phyloP scores from a whole-genome alignment of 2,888 invertebrate species.

The Caenorhabditis imperialis region DNA sequence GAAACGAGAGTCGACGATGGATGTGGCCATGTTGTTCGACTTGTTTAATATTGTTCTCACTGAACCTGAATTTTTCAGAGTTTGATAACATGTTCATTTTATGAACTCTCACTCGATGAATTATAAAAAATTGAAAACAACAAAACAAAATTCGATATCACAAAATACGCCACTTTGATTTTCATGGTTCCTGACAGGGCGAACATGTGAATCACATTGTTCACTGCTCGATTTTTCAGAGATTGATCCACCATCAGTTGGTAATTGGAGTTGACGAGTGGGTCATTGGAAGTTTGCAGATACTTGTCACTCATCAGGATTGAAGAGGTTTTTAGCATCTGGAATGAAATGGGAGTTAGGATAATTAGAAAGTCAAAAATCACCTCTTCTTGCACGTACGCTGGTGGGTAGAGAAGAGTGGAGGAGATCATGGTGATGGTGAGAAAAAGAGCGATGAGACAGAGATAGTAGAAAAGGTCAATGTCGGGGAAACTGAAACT shows the following conservation, averaged over 20 bases:
- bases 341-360: neutral
- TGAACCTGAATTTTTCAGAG: constrained; percentile 48
- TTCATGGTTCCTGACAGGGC: constrained; percentile 8
- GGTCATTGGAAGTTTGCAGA: constrained; percentile 16
- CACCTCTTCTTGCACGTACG: constrained; percentile 27
- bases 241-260: constrained; percentile 35
- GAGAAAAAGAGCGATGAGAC: constrained; percentile 1
- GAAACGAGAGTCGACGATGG: constrained; percentile 34
- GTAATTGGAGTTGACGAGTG: constrained; percentile 13
- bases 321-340: constrained; percentile 18
- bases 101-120: too few relatives aligned
- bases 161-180: constrained; percentile 21
- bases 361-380: neutral
- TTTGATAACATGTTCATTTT: too few relatives aligned
- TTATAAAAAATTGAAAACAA: too few relatives aligned
- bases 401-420: constrained; percentile 25
- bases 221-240: constrained; percentile 8
- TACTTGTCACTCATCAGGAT: constrained; percentile 17
- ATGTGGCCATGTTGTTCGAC: constrained; percentile 46
- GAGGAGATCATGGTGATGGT: constrained; percentile 10
- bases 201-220: constrained; percentile 18
- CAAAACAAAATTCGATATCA: too few relatives aligned
- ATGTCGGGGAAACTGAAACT: neutral
- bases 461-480: constrained; percentile 10
- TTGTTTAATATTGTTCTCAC: constrained; percentile 49